Evolutionary conservation across 1,140 invertebrate genomes (phyloP).

Genomic region (Sesamia nonagrioides): DNA sequence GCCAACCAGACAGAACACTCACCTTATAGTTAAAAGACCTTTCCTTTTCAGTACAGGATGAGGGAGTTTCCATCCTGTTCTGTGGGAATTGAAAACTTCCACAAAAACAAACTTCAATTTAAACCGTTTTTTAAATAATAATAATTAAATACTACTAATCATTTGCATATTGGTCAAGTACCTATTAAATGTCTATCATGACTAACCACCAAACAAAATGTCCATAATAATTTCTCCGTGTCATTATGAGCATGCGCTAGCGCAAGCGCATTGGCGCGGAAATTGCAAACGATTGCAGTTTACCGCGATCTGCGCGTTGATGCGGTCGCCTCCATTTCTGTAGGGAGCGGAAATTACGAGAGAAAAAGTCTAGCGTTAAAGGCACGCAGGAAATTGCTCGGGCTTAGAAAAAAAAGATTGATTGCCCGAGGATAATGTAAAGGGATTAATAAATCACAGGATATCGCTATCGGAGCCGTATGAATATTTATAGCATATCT

Average conservation of each 20-base stretch:
- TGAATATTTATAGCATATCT: too few relatives aligned
- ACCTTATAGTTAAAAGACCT: too few relatives aligned
- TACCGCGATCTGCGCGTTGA: constrained; percentile 1
- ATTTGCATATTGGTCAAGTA: too few relatives aligned
- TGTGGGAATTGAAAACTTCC: too few relatives aligned
- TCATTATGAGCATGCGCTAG: not conserved
- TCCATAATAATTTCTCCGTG: not conserved
- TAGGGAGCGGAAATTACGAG: constrained; percentile 9
- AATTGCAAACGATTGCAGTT: constrained; percentile 48
- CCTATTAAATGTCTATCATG: too few relatives aligned
- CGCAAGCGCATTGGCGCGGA: constrained; percentile 50
- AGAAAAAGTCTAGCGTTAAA: constrained; percentile 2
- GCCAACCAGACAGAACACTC: too few relatives aligned
- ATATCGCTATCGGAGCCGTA: too few relatives aligned
- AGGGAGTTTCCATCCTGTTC: too few relatives aligned
- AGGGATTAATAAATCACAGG: not conserved
- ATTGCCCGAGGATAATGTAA: not conserved
- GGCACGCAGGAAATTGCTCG: constrained; percentile 19
- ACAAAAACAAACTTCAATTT: too few relatives aligned
- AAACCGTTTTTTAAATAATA: too few relatives aligned
- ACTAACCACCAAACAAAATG: not conserved
- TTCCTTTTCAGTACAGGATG: too few relatives aligned
- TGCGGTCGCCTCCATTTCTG: constrained; percentile 19
- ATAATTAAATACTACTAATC: too few relatives aligned
- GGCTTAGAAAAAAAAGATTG: not conserved